Percentiles rank a stretch among this genome's conserved stretches.
phyloP scores from a whole-genome alignment of 2,888 invertebrate species.

The Conomelus anceps region DNA sequence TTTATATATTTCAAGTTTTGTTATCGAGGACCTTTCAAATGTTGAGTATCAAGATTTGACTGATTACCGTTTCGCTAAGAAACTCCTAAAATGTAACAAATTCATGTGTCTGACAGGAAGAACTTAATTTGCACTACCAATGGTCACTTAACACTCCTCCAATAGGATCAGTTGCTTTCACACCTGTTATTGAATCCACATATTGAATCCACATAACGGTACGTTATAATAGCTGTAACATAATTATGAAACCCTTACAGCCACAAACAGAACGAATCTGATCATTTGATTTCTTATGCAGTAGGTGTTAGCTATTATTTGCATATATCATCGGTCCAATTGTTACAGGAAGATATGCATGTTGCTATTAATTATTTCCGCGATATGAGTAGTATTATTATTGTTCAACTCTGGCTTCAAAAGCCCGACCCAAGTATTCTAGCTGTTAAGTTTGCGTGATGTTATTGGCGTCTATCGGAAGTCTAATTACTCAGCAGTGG shows the following conservation, averaged over 20 bases:
- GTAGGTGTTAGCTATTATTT: neutral
- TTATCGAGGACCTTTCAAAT: too few species aligned
- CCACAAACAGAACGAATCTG: neutral
- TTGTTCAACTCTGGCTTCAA: neutral
- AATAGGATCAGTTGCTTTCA: neutral
- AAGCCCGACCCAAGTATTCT: neutral
- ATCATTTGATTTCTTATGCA: neutral
- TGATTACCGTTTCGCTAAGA: too few species aligned
- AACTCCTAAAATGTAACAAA: too few species aligned
- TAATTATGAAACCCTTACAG: neutral
- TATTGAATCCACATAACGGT: neutral
- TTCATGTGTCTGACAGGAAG: too few species aligned
- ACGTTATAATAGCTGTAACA: neutral
- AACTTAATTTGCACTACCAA: neutral
- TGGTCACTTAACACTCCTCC: neutral
- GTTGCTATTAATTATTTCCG: neutral
- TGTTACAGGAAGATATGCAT: neutral
- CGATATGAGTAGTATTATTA: neutral
- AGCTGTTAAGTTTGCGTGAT: neutral
- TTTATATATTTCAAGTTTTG: too few species aligned
- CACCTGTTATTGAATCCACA: neutral
- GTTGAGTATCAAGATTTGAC: too few species aligned
- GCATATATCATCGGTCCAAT: neutral
- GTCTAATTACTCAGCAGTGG: neutral
- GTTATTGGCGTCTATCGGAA: neutral